Base-by-base conservation (phyloP, 2,113 vertebrate species). In the Anoplopoma fimbria region DNA sequence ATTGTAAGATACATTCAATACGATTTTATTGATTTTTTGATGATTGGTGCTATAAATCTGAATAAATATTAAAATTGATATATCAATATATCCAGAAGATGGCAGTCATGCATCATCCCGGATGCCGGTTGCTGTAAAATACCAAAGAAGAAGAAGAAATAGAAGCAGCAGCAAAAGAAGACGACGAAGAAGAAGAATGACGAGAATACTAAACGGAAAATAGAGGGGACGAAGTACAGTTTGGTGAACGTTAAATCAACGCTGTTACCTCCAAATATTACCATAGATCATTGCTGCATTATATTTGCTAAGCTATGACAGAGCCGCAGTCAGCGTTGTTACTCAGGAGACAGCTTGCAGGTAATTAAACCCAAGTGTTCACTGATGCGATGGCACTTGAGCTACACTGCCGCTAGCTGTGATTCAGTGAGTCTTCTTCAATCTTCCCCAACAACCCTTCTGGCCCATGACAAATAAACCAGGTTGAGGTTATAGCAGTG, bases 301-400 rank as follows among this genome's bases (percentile, higher is more conserved):
- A 82, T 67, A 63, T 69, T 77, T 10, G 53, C 63, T 85, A 60
- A 89, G 91, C 33, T 82, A 99, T 98, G 98, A 98, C 97, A 96
- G 97, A 99, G 96, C 96, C 97, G 88, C 98, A 99, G 95, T 97
- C 97, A 76, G 97, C 96, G 91, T 95, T 99, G 96, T 95, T 99
- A 92, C 96, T 99, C 94, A 96, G 97, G 94, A 98, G 97, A 95
- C 98, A 99, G 95, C 96, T 99, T 85, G 97, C 98, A 97, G 98
- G 98, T 99, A 96, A 95, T 88, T 9, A 75, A 91, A 79, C 62
- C 29, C 73, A 45, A 40, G 15, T 38, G 70, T 70, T 78, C 70
- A 67, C 27, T 21, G 83, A 36, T 75, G 85, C 84, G n/a, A n/a
- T 80, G 79, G 40, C 68, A 71, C 69, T 42, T 12, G 5, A 70